phyloP scores from a whole-genome alignment of 2,888 invertebrate species.

The Lysandra bellargus region DNA sequence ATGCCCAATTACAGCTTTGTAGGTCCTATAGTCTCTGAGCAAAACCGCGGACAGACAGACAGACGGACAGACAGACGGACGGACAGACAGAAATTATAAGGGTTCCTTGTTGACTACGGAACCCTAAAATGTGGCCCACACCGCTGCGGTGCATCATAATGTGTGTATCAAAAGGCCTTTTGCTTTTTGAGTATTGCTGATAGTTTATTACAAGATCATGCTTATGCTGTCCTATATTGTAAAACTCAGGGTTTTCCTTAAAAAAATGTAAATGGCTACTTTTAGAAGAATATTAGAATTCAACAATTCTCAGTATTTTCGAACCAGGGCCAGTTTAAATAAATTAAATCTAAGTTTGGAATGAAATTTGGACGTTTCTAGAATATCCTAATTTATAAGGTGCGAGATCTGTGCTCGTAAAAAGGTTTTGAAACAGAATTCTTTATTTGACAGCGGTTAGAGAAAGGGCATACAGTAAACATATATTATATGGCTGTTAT shows the following conservation, averaged over 20 bases:
- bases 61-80: too few relatives aligned
- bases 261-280: neutral
- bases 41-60: too few relatives aligned
- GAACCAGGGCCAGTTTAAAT: neutral
- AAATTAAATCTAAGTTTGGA: neutral
- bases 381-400: neutral
- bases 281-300: neutral
- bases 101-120: too few relatives aligned
- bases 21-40: too few relatives aligned
- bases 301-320: neutral
- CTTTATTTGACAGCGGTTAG: conserved; percentile 7
- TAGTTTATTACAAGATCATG: neutral
- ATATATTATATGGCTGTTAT: too few relatives aligned
- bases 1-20: too few relatives aligned
- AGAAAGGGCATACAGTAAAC: neutral
- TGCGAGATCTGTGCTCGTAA: neutral
- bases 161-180: too few relatives aligned
- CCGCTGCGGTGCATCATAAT: too few relatives aligned
- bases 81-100: too few relatives aligned
- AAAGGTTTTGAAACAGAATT: conserved; percentile 17
- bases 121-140: too few relatives aligned
- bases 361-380: neutral
- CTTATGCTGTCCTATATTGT: neutral
- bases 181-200: neutral
- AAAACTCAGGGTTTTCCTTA: neutral